A percentile compares a stretch with the other conserved stretches of the same genome.
Evolutionary conservation across 1,140 invertebrate species (phyloP).

Genomic region (Nasonia giraulti): DNA sequence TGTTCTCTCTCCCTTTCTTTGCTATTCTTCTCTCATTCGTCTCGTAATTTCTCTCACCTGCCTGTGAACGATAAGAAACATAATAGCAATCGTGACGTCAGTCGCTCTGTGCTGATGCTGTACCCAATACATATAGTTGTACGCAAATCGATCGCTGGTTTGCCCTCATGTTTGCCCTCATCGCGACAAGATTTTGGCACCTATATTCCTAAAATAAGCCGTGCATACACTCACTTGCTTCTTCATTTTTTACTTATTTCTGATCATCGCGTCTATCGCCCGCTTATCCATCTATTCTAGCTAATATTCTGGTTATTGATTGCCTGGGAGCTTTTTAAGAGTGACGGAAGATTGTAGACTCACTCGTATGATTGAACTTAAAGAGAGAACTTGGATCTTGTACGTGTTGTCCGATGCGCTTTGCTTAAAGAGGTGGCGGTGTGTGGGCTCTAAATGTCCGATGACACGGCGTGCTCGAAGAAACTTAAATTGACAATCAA

Average conservation of each 20-base stretch:
- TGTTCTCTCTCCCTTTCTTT: background rate
- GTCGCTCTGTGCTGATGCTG: background rate
- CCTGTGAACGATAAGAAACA: constrained; percentile 23
- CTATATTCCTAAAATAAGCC: background rate
- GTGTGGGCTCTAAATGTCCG: no score
- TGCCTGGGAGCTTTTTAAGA: no score
- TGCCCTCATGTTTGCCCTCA: background rate
- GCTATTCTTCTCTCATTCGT: background rate
- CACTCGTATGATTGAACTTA: no score
- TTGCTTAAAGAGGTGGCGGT: no score
- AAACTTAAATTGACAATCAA: no score
- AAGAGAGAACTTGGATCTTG: no score
- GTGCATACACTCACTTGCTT: background rate
- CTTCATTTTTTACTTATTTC: background rate
- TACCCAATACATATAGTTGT: background rate
- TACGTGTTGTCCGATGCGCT: no score
- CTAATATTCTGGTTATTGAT: background rate
- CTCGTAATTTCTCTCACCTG: background rate
- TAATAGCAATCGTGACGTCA: background rate
- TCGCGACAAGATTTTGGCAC: background rate
- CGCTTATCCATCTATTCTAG: background rate
- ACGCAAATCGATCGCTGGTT: background rate
- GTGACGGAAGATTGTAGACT: no score
- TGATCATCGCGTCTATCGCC: background rate
- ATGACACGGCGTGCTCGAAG: no score